Conservation (phyloP, 2,888 invertebrate genomes). For the Ypsolopha scabrella region DNA sequence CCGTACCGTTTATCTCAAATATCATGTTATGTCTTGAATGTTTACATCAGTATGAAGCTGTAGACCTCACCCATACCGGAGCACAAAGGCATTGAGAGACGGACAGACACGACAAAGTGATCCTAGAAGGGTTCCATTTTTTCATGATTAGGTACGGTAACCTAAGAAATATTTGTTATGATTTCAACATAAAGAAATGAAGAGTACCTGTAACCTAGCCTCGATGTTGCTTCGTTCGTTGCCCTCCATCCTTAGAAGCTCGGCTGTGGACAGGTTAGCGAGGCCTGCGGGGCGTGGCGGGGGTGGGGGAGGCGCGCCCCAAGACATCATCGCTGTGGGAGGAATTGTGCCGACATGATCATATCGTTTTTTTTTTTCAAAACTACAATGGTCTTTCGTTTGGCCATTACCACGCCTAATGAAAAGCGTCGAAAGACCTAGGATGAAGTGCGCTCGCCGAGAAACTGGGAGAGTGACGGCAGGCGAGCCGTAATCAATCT, state of each 20-base stretch:
- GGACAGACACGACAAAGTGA: too few relatives aligned
- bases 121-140: too few relatives aligned
- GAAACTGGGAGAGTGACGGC: too few relatives aligned
- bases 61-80: too few relatives aligned
- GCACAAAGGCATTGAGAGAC: too few relatives aligned
- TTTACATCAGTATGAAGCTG: not conserved
- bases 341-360: not conserved
- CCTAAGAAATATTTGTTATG: not conserved
- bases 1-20: too few relatives aligned
- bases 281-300: conserved; percentile 84
- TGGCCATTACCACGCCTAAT: too few relatives aligned
- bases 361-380: too few relatives aligned
- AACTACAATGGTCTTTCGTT: too few relatives aligned
- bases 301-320: conserved; percentile 61
- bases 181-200: not conserved
- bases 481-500: too few relatives aligned
- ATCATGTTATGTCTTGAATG: conserved; percentile 4
- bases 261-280: conserved; percentile 82
- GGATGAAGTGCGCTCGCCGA: too few relatives aligned
- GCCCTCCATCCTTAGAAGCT: conserved; percentile 91
- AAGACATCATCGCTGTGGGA: conserved; percentile 56
- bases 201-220: conserved; percentile 81
- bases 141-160: conserved; percentile 3
- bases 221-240: conserved; percentile 88
- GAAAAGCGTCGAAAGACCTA: too few relatives aligned